A percentile compares a stretch with the other conserved stretches of the same genome.
Conservation (phyloP, 2,113 vertebrate species). For the Mastomys natalensis region DNA sequence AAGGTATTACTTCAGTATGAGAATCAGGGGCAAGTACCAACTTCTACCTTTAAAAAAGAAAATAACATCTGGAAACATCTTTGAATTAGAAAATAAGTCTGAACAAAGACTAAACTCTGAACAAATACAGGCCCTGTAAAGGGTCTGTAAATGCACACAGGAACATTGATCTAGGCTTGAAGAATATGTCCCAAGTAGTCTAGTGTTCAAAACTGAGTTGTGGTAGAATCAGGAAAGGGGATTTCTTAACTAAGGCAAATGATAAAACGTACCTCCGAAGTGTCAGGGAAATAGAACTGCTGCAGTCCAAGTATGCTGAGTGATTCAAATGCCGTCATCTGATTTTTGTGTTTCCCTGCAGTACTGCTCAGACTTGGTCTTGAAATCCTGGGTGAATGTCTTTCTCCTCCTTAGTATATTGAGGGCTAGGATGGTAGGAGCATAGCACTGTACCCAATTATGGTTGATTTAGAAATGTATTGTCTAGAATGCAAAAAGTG, state of each 20-base stretch:
- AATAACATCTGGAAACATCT: background rate
- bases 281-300: conserved; percentile 5
- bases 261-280: background rate
- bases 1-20: conserved; percentile 73
- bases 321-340: background rate
- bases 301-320: background rate
- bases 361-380: background rate
- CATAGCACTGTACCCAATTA: background rate
- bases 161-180: conserved; percentile 24
- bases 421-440: background rate
- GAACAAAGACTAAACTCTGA: conserved; percentile 41
- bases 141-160: background rate
- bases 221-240: conserved; percentile 39
- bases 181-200: background rate
- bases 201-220: conserved; percentile 32
- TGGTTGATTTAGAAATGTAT: conserved; percentile 1
- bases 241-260: conserved; percentile 43
- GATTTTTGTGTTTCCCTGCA: background rate
- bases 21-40: conserved; percentile 16
- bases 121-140: conserved; percentile 1
- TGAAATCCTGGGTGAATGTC: background rate
- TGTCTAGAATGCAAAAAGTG: conserved; percentile 17
- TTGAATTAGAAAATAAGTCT: conserved; percentile 59
- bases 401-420: background rate
- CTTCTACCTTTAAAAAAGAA: conserved; percentile 20